phyloP scores from a whole-genome alignment of 2,797 vertebrate species.

The Diplodus sargus region DNA sequence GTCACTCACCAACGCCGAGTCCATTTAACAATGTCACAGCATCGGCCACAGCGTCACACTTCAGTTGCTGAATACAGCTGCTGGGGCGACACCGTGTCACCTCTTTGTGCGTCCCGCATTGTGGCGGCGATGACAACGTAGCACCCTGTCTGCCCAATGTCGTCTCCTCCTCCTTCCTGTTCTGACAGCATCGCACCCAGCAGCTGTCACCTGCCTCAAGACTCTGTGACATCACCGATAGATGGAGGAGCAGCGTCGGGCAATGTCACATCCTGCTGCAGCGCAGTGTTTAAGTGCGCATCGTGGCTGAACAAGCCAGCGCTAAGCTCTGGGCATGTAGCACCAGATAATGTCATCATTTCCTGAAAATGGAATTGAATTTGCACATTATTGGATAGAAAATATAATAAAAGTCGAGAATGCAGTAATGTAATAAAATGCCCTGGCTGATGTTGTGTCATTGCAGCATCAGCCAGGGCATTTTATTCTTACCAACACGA shows the following conservation, averaged over 20 bases:
- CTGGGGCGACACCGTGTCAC: conserved; percentile 49
- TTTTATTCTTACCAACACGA: too few relatives aligned
- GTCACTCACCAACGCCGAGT: conserved; percentile 46
- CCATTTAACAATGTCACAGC: conserved; percentile 72
- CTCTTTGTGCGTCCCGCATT: conserved; percentile 50
- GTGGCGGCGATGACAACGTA: conserved; percentile 51
- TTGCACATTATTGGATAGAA: too few relatives aligned
- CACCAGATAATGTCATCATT: too few relatives aligned
- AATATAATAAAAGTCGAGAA: too few relatives aligned
- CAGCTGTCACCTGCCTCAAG: conserved; percentile 59
- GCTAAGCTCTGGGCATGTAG: background rate
- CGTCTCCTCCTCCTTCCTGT: conserved; percentile 19
- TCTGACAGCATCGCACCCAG: conserved; percentile 63
- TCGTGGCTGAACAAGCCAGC: background rate
- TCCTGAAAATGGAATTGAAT: too few relatives aligned
- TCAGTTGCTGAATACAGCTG: conserved; percentile 44
- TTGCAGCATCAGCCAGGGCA: too few relatives aligned
- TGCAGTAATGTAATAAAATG: too few relatives aligned
- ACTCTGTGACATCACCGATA: conserved; percentile 11
- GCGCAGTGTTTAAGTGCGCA: background rate
- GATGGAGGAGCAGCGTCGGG: background rate
- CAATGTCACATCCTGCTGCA: background rate
- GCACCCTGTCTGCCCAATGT: conserved; percentile 42
- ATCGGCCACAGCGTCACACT: conserved; percentile 64
- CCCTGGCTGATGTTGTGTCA: too few relatives aligned